These are phyloP conservation scores for Rotaria socialis DNA, from an alignment of 2,888 invertebrate species.

Conservation along the genomic window DNA sequence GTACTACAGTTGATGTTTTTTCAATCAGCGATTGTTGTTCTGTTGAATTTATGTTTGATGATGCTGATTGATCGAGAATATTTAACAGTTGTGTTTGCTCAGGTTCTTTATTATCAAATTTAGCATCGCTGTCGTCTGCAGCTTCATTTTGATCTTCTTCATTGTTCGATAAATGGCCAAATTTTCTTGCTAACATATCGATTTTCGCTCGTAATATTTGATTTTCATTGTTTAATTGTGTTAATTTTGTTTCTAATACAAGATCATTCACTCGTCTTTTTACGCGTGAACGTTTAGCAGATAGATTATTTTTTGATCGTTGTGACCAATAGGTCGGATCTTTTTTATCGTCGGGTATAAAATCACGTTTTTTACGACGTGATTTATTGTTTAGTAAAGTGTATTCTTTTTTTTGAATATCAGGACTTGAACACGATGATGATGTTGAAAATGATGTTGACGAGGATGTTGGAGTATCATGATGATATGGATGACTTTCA, in stretches of 20 bases:
- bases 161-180: background rate
- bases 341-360: slow-evolving; percentile 30
- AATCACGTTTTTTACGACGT: slow-evolving; percentile 10
- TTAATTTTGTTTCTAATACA: slow-evolving; percentile 22
- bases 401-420: slow-evolving; percentile 15
- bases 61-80: background rate
- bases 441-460: background rate
- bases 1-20: background rate
- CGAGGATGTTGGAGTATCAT: background rate
- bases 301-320: slow-evolving; percentile 21
- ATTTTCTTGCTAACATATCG: slow-evolving; percentile 33
- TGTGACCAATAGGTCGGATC: slow-evolving; percentile 13
- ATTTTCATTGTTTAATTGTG: slow-evolving; percentile 24
- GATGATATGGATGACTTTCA: background rate
- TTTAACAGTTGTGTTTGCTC: background rate
- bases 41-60: background rate
- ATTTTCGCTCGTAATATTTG: slow-evolving; percentile 15
- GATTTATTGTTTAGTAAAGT: background rate
- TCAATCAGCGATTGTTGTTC: background rate
- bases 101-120: background rate
- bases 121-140: background rate
- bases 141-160: background rate
- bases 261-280: slow-evolving; percentile 30
- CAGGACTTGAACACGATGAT: background rate
- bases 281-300: slow-evolving; percentile 21